phyloP scores from a whole-genome alignment of 2,888 invertebrate species.

The Mycalesis mineus region DNA sequence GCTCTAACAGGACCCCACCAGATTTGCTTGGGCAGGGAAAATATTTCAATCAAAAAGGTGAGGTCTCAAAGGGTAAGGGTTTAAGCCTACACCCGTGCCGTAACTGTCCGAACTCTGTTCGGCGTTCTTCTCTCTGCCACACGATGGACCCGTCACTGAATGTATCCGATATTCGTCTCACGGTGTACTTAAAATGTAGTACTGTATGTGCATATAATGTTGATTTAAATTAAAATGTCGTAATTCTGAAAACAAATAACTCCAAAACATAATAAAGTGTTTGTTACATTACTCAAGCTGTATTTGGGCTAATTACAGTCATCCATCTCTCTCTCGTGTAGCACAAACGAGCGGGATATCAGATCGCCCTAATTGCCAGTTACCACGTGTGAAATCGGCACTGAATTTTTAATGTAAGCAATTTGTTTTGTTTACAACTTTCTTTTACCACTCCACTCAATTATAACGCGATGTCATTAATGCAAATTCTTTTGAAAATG shows the following conservation, averaged over 20 bases:
- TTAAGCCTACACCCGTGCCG: too few relatives aligned
- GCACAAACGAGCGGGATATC: constrained; percentile 16
- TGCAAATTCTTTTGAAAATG: not conserved
- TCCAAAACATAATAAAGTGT: constrained; percentile 12
- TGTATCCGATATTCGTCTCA: too few relatives aligned
- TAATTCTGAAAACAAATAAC: constrained; percentile 15
- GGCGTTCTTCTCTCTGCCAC: too few relatives aligned
- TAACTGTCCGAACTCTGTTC: too few relatives aligned
- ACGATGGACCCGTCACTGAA: too few relatives aligned
- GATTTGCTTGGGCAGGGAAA: too few relatives aligned
- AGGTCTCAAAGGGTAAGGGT: too few relatives aligned
- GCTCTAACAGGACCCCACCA: too few relatives aligned
- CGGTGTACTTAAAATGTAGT: too few relatives aligned
- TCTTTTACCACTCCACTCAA: constrained; percentile 18
- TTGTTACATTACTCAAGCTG: not conserved
- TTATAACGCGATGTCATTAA: not conserved
- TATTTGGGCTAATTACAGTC: constrained; percentile 24
- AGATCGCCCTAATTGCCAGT: constrained; percentile 18
- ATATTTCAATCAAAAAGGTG: too few relatives aligned
- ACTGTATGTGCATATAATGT: too few relatives aligned
- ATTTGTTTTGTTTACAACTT: constrained; percentile 21
- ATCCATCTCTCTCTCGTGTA: constrained; percentile 10
- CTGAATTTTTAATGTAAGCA: constrained; percentile 17
- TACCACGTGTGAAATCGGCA: constrained; percentile 16
- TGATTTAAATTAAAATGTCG: not conserved